Evolutionary conservation across 2,113 vertebrate species (phyloP), one percentile per base, ranked within the genome.

Genomic region (Mormyrus lacerda): DNA sequence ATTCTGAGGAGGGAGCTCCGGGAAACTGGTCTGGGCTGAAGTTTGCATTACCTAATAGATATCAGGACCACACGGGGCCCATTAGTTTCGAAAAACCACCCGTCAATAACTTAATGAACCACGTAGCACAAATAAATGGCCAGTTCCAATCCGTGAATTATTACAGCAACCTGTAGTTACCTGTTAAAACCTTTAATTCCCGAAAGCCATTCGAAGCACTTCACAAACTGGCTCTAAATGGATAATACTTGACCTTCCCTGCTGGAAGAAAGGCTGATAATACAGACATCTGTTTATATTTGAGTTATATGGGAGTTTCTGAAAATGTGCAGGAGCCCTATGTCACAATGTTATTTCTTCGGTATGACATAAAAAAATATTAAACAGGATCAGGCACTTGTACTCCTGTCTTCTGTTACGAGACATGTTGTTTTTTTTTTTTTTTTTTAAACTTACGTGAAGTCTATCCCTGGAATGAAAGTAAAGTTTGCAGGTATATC

Each of bases 201-300:
- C n/a, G 10, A 69, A 31, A 27, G 61, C 61, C 11, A 31, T 69
- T 69, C 1, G 27, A 69, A 79, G 9, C 73, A 79, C 73, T 79
- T 79, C 13, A 39, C 15, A 79, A 42, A 79, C 73, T 42, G 73
- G 11, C 0, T 42, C 35, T 79, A 39, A 79, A 79, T 79, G 73
- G 31, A 79, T 79, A 79, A 79, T 79, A 79, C 73, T 79, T 79
- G 73, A 79, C 73, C 73, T 79, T 79, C 35, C 4, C 73, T 79
- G 73, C 73, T 79, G 73, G 35, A 42, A 79, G 31, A 27, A 39
- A 79, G 73, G 35, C 13, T 19, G 73, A 79, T 79, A 19, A 76
- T 76, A 39, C 73, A 0, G 73, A 76, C 35, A 42, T 35, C 17
- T 76, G 73, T 76, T 76, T 76, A 76, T 42, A 76, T 76, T 39